Percentiles rank a stretch among this genome's conserved stretches.
Evolutionary conservation across 1,140 invertebrate genomes (phyloP).

Genomic region (Tigriopus japonicus): DNA sequence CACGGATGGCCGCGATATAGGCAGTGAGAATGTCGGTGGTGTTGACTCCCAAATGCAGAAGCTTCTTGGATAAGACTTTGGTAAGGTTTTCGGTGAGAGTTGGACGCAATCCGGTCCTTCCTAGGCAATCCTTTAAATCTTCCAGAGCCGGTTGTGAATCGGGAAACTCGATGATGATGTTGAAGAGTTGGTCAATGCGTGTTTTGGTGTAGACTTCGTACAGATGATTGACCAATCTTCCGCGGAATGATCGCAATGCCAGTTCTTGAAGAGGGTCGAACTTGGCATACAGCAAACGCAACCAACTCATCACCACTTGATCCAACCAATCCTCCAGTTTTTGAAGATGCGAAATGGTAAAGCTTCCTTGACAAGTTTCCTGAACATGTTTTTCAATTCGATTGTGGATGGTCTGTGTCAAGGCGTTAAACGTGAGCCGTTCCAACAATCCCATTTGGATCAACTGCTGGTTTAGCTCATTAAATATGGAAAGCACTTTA

Average conservation of each 20-base stretch:
- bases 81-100: conserved; percentile 56
- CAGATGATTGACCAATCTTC: conserved; percentile 61
- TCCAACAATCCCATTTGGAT: conserved; percentile 56
- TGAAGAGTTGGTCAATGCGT: conserved; percentile 78
- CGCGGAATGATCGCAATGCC: conserved; percentile 37
- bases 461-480: conserved; percentile 49
- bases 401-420: conserved; percentile 57
- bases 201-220: conserved; percentile 71
- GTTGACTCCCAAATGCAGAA: conserved; percentile 84
- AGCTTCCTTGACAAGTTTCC: conserved; percentile 55
- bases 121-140: conserved; percentile 66
- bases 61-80: conserved; percentile 44
- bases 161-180: conserved; percentile 90
- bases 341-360: conserved; percentile 52
- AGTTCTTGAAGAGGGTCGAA: conserved; percentile 30
- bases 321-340: conserved; percentile 63
- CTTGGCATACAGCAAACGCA: conserved; percentile 48
- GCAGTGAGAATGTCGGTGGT: conserved; percentile 94
- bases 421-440: conserved; percentile 50
- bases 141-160: conserved; percentile 80
- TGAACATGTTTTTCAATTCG: conserved; percentile 58
- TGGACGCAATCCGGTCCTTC: conserved; percentile 58
- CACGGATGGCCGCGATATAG: conserved; percentile 84
- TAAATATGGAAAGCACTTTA: conserved; percentile 49
- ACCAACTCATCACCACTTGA: conserved; percentile 57